These are phyloP conservation scores for Labeo calbasu DNA, from an alignment of 2,797 vertebrate genomes.

Conservation along the genomic window DNA sequence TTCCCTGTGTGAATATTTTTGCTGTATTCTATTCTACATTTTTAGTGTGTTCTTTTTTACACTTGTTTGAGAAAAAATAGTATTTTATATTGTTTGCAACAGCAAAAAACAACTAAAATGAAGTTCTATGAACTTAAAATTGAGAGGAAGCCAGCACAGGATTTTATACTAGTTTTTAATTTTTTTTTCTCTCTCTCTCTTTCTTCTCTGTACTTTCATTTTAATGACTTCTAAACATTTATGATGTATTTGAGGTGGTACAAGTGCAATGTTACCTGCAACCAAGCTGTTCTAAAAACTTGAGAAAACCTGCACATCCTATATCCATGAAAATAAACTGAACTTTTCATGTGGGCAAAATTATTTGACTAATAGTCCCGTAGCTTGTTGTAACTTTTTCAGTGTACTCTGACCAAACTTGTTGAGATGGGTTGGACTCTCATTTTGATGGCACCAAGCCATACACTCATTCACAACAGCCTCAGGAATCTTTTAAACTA, in stretches of 20 bases:
- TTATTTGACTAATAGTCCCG: neutral
- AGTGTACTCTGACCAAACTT: neutral
- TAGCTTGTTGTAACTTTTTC: neutral
- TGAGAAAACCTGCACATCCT: conserved; percentile 21
- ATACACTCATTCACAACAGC: neutral
- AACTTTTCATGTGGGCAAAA: conserved; percentile 42
- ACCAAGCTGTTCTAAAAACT: conserved; percentile 34
- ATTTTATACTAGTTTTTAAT: conserved; percentile 41
- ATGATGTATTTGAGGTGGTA: conserved; percentile 42
- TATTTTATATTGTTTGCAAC: conserved; percentile 54
- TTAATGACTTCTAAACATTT: conserved; percentile 20
- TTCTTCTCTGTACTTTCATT: neutral
- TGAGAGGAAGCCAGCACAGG: conserved; percentile 1
- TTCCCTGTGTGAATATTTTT: conserved; percentile 19
- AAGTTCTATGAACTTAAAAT: conserved; percentile 54
- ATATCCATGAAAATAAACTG: conserved; percentile 46
- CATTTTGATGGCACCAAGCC: conserved; percentile 2
- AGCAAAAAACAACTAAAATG: conserved; percentile 26
- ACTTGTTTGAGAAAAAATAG: conserved; percentile 20
- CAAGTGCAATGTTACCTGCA: conserved; percentile 48
- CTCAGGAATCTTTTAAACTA: conserved; percentile 11
- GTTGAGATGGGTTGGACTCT: conserved; percentile 14
- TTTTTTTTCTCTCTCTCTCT: neutral
- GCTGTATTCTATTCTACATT: conserved; percentile 23
- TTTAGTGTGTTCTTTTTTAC: conserved; percentile 7